phyloP scores from a whole-genome alignment of 2,888 invertebrate genomes.

The Unio delphinus region DNA sequence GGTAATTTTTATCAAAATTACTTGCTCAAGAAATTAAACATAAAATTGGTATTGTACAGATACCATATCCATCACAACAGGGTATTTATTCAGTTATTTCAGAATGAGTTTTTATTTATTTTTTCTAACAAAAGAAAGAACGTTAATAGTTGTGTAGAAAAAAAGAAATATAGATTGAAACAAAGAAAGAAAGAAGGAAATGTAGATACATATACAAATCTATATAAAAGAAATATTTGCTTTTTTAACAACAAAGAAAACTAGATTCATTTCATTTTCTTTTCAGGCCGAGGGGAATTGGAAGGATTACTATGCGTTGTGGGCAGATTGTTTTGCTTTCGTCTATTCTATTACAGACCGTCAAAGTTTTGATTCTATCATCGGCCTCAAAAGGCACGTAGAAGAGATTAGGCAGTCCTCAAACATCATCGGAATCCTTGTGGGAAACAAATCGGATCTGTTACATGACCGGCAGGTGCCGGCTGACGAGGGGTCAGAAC shows the following conservation, averaged over 20 bases:
- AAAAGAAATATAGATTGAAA: too few species aligned
- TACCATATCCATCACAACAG: too few species aligned
- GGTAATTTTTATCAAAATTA: too few species aligned
- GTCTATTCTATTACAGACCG: conserved; percentile 66
- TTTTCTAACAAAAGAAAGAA: too few species aligned
- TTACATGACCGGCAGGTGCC: conserved; percentile 62
- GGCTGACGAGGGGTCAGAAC: conserved; percentile 53
- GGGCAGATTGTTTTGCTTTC: conserved; percentile 67
- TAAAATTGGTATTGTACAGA: too few species aligned
- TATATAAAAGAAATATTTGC: neutral
- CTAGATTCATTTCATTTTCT: neutral
- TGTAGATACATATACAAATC: too few species aligned
- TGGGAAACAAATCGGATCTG: conserved; percentile 66
- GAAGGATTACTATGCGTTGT: conserved; percentile 63
- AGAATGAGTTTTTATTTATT: too few species aligned
- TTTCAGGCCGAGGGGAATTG: conserved; percentile 41
- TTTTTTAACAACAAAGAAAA: neutral
- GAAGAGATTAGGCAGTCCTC: conserved; percentile 47
- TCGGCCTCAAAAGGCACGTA: conserved; percentile 54
- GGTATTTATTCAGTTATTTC: too few species aligned
- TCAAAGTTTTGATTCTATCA: conserved; percentile 57
- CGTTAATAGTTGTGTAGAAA: too few species aligned
- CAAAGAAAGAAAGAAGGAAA: too few species aligned
- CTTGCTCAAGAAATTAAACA: too few species aligned
- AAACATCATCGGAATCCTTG: conserved; percentile 54